Evolutionary conservation across 2,888 invertebrate genomes (phyloP).

Genomic region (Pimpla rufipes): DNA sequence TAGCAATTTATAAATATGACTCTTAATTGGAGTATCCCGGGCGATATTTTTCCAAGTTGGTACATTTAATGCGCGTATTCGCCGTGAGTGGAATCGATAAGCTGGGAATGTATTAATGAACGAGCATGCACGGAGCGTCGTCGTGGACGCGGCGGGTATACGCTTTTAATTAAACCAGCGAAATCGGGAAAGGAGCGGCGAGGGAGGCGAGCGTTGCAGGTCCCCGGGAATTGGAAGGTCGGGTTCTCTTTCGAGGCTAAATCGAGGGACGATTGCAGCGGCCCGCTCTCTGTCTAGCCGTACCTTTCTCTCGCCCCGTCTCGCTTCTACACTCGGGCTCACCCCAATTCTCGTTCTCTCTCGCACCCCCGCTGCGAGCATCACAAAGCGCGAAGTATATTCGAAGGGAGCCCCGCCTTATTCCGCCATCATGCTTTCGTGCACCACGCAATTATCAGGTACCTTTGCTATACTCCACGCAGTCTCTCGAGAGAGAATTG

Average conservation of each 20-base stretch:
- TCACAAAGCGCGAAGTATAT: conserved; percentile 67
- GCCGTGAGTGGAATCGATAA: conserved; percentile 25
- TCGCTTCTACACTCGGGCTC: conserved; percentile 43
- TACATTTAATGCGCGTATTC: conserved; percentile 33
- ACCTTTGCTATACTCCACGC: conserved; percentile 72
- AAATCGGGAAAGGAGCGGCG: conserved; percentile 37
- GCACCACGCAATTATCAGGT: conserved; percentile 82
- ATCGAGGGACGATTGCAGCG: conserved; percentile 77
- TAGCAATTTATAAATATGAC: conserved; percentile 26
- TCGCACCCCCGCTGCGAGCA: conserved; percentile 44
- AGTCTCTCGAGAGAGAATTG: conserved; percentile 35
- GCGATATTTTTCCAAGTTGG: conserved; percentile 10
- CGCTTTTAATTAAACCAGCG: conserved; percentile 70
- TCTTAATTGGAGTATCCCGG: conserved; percentile 15
- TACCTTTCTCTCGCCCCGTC: conserved; percentile 64
- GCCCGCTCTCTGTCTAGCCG: conserved; percentile 39
- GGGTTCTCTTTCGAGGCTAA: conserved; percentile 75
- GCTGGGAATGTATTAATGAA: conserved; percentile 10
- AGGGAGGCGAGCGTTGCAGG: conserved; percentile 69
- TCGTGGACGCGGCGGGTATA: conserved; percentile 35
- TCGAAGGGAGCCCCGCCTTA: conserved; percentile 81
- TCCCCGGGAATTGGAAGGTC: conserved; percentile 78
- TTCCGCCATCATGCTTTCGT: conserved; percentile 81
- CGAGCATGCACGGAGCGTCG: conserved; percentile 12
- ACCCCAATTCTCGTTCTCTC: conserved; percentile 67